These are phyloP conservation scores for Malurus leucopterus DNA, from an alignment of 2,797 vertebrate genomes.

Conservation along the genomic window DNA sequence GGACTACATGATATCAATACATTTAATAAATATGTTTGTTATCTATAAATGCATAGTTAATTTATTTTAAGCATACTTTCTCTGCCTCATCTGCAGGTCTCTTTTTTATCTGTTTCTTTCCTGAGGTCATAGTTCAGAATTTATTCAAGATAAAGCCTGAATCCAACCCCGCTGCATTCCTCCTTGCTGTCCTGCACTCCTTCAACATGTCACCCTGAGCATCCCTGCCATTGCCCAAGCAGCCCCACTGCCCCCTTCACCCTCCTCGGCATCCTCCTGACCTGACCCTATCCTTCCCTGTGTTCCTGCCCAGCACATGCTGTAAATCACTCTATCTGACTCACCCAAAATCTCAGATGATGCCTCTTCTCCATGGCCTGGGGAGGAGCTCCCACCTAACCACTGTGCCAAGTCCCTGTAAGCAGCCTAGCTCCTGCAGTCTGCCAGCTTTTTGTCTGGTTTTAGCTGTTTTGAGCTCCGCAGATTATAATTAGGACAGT, in stretches of 20 bases:
- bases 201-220: not conserved
- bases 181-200: not conserved
- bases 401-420: rapidly evolving
- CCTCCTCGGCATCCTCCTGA: not conserved
- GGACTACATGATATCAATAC: not conserved
- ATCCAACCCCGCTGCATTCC: not conserved
- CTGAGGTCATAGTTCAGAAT: not conserved
- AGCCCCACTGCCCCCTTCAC: not conserved
- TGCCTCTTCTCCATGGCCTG: not conserved
- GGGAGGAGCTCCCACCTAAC: not conserved
- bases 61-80: not conserved
- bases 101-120: not conserved
- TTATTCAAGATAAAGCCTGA: not conserved
- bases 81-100: not conserved
- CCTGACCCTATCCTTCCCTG: rapidly evolving
- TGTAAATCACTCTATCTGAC: not conserved
- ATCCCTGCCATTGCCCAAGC: not conserved
- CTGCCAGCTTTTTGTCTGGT: not conserved
- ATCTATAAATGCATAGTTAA: not conserved
- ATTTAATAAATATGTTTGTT: not conserved
- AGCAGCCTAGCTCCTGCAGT: not conserved
- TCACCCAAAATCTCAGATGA: not conserved
- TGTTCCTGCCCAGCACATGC: not conserved
- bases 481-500: not conserved
- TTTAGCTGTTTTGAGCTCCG: not conserved